Conservation (phyloP, 2,888 invertebrate species). For the Mimumesa dahlbomi region DNA sequence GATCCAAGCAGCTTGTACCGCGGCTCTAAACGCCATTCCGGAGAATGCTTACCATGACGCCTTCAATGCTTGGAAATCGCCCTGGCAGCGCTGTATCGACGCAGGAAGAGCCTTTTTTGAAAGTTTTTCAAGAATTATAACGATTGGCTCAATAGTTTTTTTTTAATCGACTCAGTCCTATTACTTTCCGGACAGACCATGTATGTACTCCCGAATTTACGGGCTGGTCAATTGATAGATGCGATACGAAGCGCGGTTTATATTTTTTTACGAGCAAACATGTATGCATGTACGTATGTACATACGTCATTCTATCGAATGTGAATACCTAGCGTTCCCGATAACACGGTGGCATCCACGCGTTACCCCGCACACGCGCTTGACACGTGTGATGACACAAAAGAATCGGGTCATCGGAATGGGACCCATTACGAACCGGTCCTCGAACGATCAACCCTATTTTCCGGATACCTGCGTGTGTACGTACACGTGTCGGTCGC, state of each 20-base stretch:
- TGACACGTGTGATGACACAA: conserved; percentile 11
- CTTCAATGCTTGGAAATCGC: too few relatives aligned
- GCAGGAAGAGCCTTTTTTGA: too few relatives aligned
- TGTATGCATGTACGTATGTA: too few relatives aligned
- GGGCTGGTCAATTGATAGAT: neutral
- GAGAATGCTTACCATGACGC: too few relatives aligned
- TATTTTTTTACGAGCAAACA: conserved; percentile 18
- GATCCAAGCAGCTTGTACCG: too few relatives aligned
- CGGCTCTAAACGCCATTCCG: too few relatives aligned
- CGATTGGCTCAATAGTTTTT: too few relatives aligned
- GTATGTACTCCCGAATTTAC: neutral
- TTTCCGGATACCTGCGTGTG: conserved; percentile 35
- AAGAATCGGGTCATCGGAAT: conserved; percentile 47
- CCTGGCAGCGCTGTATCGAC: too few relatives aligned
- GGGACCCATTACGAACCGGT: conserved; percentile 41
- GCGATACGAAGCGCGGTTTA: neutral
- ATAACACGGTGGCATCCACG: conserved; percentile 38
- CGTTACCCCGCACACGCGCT: conserved; percentile 27
- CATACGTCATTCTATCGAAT: conserved; percentile 29
- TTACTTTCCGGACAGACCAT: too few relatives aligned
- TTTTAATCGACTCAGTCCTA: too few relatives aligned
- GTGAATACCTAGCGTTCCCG: conserved; percentile 41
- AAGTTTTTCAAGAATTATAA: too few relatives aligned
- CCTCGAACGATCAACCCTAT: conserved; percentile 42
- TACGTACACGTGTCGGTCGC: neutral